A percentile compares a stretch with the other conserved stretches of the same genome.
These are phyloP conservation scores for Ornithoptera alexandrae DNA, from an alignment of 2,888 invertebrate species.

Conservation along the genomic window DNA sequence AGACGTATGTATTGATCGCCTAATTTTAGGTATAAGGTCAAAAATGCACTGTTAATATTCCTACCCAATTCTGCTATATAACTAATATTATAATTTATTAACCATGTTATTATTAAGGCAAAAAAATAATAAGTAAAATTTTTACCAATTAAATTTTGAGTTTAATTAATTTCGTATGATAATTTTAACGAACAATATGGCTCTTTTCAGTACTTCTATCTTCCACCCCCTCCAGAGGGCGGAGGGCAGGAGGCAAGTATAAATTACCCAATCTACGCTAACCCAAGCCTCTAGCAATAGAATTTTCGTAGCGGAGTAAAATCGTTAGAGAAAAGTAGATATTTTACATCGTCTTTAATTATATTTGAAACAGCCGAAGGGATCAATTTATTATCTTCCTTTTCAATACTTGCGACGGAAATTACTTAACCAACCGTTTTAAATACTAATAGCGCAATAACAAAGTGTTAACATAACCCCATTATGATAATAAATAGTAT, in stretches of 20 bases:
- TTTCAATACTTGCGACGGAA: conserved; percentile 16
- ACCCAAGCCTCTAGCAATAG: conserved; percentile 72
- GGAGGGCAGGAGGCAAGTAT: conserved; percentile 69
- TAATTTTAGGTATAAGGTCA: background rate
- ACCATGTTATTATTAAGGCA: background rate
- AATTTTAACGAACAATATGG: conserved; percentile 70
- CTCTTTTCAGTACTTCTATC: conserved; percentile 61
- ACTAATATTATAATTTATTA: background rate
- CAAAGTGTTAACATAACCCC: background rate
- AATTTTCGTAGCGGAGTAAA: conserved; percentile 68
- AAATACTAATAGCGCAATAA: conserved; percentile 4
- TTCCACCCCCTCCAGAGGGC: conserved; percentile 47
- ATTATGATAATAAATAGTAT: too few relatives aligned
- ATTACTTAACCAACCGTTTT: conserved; percentile 6
- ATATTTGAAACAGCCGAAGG: conserved; percentile 53
- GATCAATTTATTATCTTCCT: conserved; percentile 49
- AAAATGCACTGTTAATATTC: too few relatives aligned
- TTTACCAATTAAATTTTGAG: conserved; percentile 50
- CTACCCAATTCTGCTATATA: too few relatives aligned
- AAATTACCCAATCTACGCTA: conserved; percentile 78
- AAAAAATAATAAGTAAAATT: background rate
- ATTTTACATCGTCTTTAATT: conserved; percentile 62
- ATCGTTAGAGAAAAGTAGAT: conserved; percentile 62
- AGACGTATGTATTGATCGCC: background rate
- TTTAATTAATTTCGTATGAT: conserved; percentile 72